phyloP scores from a whole-genome alignment of 2,797 vertebrate species.

The Adrianichthys oophorus region DNA sequence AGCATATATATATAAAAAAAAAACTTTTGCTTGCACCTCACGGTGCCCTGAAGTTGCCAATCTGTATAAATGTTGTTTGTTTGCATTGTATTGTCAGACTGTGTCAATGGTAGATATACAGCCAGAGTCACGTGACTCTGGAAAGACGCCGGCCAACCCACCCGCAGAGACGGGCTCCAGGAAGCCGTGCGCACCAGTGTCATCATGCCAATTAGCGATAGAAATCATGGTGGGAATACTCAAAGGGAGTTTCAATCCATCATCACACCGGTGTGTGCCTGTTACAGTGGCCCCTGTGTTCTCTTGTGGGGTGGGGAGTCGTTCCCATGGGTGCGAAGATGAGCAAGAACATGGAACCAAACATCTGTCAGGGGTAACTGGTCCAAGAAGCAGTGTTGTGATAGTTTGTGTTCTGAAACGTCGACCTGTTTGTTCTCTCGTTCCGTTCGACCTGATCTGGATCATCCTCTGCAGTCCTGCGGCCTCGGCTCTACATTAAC shows the following conservation, averaged over 20 bases:
- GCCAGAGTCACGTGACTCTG: slow-evolving; percentile 88
- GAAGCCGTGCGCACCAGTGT: slow-evolving; percentile 81
- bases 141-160: slow-evolving; percentile 61
- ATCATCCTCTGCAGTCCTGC: slow-evolving; percentile 18
- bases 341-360: slow-evolving; percentile 58
- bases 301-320: slow-evolving; percentile 33
- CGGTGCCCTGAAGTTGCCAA: slow-evolving; percentile 97
- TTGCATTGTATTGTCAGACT: slow-evolving; percentile 94
- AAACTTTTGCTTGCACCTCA: slow-evolving; percentile 84
- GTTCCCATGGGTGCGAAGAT: slow-evolving; percentile 65
- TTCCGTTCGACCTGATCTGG: slow-evolving; percentile 27
- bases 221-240: slow-evolving; percentile 84
- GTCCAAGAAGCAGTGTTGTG: slow-evolving; percentile 71
- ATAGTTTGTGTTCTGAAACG: slow-evolving; percentile 48
- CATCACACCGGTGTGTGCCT: slow-evolving; percentile 99
- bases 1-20: slow-evolving; percentile 70
- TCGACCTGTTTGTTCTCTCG: slow-evolving; percentile 52
- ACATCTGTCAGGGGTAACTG: slow-evolving; percentile 63
- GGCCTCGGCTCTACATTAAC: not conserved
- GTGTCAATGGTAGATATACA: slow-evolving; percentile 86
- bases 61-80: slow-evolving; percentile 88
- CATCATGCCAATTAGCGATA: slow-evolving; percentile 97
- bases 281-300: slow-evolving; percentile 76
- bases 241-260: slow-evolving; percentile 71
- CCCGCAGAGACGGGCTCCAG: slow-evolving; percentile 70